Base-by-base conservation (phyloP, 2,113 vertebrate species). In the Siphamia tubifer region DNA sequence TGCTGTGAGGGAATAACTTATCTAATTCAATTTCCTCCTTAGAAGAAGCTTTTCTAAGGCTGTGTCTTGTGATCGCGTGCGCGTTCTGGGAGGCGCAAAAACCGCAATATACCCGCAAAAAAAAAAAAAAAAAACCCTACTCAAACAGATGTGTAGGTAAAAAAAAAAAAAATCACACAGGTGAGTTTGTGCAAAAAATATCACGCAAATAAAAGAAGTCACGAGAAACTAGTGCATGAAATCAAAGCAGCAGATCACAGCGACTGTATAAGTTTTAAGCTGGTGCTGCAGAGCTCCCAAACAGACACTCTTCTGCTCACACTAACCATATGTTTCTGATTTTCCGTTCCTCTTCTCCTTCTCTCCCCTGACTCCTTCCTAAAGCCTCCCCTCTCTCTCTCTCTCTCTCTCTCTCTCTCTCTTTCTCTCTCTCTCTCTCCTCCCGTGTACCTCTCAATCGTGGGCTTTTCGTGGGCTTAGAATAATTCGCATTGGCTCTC, bases 311-410 rank as follows among this genome's bases (percentile, higher is more conserved):
- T 53, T 40, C 70, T 57, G 8, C n/a, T 30, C 28, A 4, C 23
- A 35, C 63, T 53, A 69, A 79, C 69, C 90, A 85, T 89, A 86
- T 89, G 87, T 79, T 83, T 68, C 23, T 63, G 52, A 63, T 27
- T 64, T 79, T 81, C 57, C 70, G 77, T 56, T 38, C 27, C 44
- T 64, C 74, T 13, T 43, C 20, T 34, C 15, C 39, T 4, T 17
- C 8, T 36, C 13, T 54, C 24, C 21, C 10, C 13, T 7, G 1
- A 28, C 12, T 13, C 7, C 16, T 21, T 10, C 4, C 10, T 12
- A 21, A 23, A n/a, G n/a, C 16, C 43, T 27, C 7, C n/a, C n/a
- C n/a, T n/a, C 5, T 24, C 15, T 4, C 4, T 54, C 20, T 40
- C 12, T 30, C 42, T 28, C n/a, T n/a, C 30, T 32, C 20, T 4